phyloP scores from a whole-genome alignment of 2,888 invertebrate genomes.

The Hanleya hanleyi region DNA sequence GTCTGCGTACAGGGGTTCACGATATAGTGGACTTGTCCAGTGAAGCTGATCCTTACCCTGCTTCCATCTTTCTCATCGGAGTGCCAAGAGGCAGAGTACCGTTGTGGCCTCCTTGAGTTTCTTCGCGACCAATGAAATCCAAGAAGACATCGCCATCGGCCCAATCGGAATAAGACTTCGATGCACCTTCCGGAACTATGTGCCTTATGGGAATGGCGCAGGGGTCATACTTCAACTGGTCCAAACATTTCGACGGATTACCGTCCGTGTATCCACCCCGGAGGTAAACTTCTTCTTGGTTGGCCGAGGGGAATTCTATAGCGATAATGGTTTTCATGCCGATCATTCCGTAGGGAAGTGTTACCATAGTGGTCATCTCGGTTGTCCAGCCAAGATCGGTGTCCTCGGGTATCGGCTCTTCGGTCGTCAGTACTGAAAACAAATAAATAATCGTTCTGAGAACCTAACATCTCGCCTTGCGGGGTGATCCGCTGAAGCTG shows the following conservation, averaged over 20 bases:
- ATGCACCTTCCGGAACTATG: not conserved
- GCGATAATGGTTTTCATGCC: slow-evolving; percentile 1
- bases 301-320: not conserved
- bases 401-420: no score
- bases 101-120: not conserved
- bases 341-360: not conserved
- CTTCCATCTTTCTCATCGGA: slow-evolving; percentile 2
- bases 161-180: not conserved
- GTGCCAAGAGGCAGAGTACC: not conserved
- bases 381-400: no score
- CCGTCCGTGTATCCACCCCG: not conserved
- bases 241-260: not conserved
- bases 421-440: no score
- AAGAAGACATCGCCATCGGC: not conserved
- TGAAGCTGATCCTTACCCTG: not conserved
- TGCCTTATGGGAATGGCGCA: not conserved
- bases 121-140: not conserved
- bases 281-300: not conserved
- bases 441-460: no score
- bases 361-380: no score
- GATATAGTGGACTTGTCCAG: no score
- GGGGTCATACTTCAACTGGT: not conserved
- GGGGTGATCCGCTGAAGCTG: no score
- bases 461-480: no score
- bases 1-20: no score